These are phyloP conservation scores for Artemia sinica DNA, from an alignment of 2,888 invertebrate species.

Conservation along the genomic window DNA sequence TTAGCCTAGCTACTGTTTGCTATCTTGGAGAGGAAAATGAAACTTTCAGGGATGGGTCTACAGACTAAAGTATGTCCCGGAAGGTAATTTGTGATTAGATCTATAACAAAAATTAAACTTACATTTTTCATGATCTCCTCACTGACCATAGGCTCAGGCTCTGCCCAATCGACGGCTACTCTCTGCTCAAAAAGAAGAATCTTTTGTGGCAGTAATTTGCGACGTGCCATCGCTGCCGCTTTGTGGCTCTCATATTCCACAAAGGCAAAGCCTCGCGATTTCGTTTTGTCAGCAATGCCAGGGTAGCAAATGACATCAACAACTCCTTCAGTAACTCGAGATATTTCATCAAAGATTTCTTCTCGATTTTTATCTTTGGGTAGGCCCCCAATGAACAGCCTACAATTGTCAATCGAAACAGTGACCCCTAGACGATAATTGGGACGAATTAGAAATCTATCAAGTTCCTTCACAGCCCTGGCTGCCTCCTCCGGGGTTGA, in stretches of 20 bases:
- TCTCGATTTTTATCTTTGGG: constrained; percentile 46
- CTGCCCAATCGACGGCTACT: constrained; percentile 61
- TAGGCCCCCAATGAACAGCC: constrained; percentile 56
- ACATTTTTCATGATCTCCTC: constrained; percentile 36
- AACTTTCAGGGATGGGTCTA: no score
- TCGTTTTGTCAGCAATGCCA: constrained; percentile 38
- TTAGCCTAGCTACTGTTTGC: no score
- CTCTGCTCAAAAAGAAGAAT: constrained; percentile 47
- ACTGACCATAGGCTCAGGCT: constrained; percentile 50
- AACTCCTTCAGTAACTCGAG: constrained; percentile 48
- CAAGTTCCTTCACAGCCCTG: constrained; percentile 44
- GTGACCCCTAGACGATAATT: constrained; percentile 50
- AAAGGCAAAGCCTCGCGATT: constrained; percentile 65
- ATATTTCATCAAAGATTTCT: constrained; percentile 44
- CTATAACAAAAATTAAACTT: no score
- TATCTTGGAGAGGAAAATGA: no score
- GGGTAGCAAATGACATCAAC: constrained; percentile 31
- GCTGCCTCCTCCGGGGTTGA: constrained; percentile 40
- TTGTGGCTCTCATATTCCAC: constrained; percentile 61
- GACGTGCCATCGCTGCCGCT: constrained; percentile 53
- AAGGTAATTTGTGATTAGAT: no score
- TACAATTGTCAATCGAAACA: constrained; percentile 62
- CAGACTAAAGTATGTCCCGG: no score
- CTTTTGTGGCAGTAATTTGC: constrained; percentile 42
- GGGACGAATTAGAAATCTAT: constrained; percentile 48